Evolutionary conservation across 2,113 vertebrate genomes (phyloP).

Genomic region (Willisornis vidua): DNA sequence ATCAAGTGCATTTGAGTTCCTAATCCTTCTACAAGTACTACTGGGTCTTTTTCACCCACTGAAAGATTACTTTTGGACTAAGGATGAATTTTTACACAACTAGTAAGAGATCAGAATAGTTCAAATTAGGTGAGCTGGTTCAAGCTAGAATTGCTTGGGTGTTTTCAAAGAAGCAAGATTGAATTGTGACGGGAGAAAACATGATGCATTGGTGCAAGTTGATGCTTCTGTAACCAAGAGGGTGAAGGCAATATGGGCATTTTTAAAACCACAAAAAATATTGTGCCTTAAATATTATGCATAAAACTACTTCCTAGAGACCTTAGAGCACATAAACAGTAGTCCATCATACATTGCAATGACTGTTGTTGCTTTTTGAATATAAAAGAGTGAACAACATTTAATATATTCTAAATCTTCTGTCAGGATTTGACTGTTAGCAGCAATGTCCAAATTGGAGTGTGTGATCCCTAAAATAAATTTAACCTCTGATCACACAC

Average conservation of each 20-base stretch:
- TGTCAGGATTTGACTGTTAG: background rate
- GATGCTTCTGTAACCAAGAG: background rate
- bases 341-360: fast-evolving
- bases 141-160: background rate
- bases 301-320: background rate
- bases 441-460: background rate
- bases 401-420: background rate
- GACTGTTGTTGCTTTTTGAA: background rate
- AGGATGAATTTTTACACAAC: background rate
- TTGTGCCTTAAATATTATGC: background rate
- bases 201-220: background rate
- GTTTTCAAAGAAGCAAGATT: background rate
- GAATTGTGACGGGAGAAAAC: background rate
- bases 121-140: background rate
- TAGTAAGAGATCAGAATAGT: background rate
- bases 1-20: background rate
- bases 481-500: background rate
- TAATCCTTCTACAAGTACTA: background rate
- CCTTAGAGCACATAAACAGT: background rate
- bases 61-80: background rate
- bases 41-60: background rate
- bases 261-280: background rate
- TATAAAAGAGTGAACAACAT: background rate
- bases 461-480: background rate
- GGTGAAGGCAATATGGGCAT: background rate